Evolutionary conservation across 92 coral and sea anemone genomes (phyloP), one percentile per base, ranked within the genome.

Genomic region (Phenganax marumi): DNA sequence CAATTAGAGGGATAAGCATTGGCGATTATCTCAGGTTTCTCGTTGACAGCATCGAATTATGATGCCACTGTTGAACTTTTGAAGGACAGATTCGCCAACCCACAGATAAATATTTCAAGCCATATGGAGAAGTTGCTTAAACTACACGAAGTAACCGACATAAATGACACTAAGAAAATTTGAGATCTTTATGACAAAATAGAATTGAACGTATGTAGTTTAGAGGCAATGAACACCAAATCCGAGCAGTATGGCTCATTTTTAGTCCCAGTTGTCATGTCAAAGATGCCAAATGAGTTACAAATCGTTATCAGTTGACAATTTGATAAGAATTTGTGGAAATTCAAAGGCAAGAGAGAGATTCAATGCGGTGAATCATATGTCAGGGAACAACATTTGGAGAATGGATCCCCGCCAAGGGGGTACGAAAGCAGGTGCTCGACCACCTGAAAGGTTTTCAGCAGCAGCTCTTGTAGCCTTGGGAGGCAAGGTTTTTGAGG

Each of bases 171-270:
- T 7, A 49, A 61, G 43, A 65, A 60, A 33, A 46, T 86, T 23
- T 33, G 86, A 19, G 12, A 58, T 56, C 60, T 86, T 8, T 81
- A 63, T 23, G 89, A 80, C 62, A 52, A 75, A 11, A 54, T 86
- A 12, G 89, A 86, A 58, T 60, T 81, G 7, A 51, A 80, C 21
- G 78, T 80, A 18, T 48, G 89, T 12, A 81, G 85, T 26, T 55
- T 86, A 10, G 43, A 86, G 33, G 60, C 23, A 16, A 10, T 70
- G 21, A 76, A 76, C 25, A 80, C 66, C 53, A 47, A 26, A 3
- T 63, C 33, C 3, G 0, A 80, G 13, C 69, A 48, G 6, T 52
- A 81, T 23, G 79, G 80, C 0, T 50, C 60, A 60, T 21, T 81
- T 0, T 63, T 68, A 24, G 69, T n/a, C n/a, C n/a, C n/a, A n/a